These are phyloP conservation scores for Caenorhabditis macrosperma DNA, from an alignment of 2,888 invertebrate genomes.

Conservation along the genomic window DNA sequence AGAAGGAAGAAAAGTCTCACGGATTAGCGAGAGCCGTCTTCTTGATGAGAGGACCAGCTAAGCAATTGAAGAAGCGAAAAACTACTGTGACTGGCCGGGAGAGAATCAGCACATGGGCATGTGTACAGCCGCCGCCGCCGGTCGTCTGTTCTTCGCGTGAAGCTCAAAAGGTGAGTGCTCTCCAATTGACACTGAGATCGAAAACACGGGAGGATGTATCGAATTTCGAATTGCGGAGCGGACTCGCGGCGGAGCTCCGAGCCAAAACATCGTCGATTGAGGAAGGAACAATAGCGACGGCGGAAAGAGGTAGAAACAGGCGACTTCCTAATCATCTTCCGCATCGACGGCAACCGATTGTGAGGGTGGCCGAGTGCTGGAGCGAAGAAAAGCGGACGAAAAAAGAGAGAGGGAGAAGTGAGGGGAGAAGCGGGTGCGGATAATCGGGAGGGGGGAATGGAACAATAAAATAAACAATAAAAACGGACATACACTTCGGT, in stretches of 20 bases:
- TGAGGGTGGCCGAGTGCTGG: neutral
- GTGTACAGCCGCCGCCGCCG: neutral
- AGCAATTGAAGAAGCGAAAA: neutral
- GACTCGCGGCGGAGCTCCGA: neutral
- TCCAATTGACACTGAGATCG: constrained; percentile 2
- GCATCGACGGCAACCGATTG: constrained; percentile 22
- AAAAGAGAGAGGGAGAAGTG: neutral
- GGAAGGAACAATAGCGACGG: constrained; percentile 21
- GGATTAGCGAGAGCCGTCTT: constrained; percentile 9
- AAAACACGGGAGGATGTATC: constrained; percentile 15
- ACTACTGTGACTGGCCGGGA: neutral
- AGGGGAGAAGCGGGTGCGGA: constrained; percentile 11
- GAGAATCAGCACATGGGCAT: neutral
- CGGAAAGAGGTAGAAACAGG: constrained; percentile 12
- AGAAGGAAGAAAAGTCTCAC: constrained; percentile 6
- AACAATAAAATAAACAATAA: constrained; percentile 38
- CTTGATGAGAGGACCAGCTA: neutral
- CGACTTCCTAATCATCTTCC: constrained; percentile 25
- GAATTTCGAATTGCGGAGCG: constrained; percentile 25
- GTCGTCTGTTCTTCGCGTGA: neutral
- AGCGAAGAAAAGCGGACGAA: neutral
- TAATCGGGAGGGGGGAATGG: constrained; percentile 13
- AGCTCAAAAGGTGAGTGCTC: constrained; percentile 20
- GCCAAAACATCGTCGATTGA: constrained; percentile 15
- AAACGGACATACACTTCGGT: neutral